A percentile compares a stretch with the other conserved stretches of the same genome.
Evolutionary conservation across 2,888 invertebrate species (phyloP).

Genomic region (Thera obeliscata): DNA sequence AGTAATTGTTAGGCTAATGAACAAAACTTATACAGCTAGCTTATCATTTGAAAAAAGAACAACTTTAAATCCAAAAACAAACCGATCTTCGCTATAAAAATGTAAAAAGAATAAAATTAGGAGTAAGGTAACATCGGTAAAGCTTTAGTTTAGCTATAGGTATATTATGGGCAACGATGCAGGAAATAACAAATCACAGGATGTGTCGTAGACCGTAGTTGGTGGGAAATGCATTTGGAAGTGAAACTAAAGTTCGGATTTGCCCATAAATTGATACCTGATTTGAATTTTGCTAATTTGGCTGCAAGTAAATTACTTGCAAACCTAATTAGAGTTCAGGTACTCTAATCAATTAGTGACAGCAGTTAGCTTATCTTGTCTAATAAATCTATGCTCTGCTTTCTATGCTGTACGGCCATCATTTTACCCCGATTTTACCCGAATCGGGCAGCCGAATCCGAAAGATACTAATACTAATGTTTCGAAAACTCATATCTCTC

Average conservation of each 20-base stretch:
- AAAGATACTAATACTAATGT: no score
- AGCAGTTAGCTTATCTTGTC: background rate
- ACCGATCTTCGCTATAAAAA: no score
- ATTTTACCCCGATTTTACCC: no score
- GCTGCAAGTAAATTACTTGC: background rate
- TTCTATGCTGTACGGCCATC: no score
- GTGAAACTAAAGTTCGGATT: background rate
- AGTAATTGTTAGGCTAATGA: background rate
- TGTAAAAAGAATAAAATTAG: no score
- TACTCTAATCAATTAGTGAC: background rate
- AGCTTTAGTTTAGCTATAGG: background rate
- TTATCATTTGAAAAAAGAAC: conserved; percentile 10
- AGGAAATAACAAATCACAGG: background rate
- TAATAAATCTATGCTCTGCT: no score
- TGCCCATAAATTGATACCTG: conserved; percentile 6
- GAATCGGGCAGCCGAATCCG: no score
- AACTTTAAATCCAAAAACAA: background rate
- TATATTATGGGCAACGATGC: background rate
- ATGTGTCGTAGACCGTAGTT: background rate
- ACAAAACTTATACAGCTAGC: background rate
- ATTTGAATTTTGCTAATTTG: conserved; percentile 12
- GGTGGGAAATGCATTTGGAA: conserved; percentile 9
- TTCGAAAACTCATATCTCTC: no score
- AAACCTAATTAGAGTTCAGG: background rate
- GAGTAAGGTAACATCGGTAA: background rate